Evolutionary conservation across 23 tunicate genomes (phyloP).

Genomic region (Styela clava): DNA sequence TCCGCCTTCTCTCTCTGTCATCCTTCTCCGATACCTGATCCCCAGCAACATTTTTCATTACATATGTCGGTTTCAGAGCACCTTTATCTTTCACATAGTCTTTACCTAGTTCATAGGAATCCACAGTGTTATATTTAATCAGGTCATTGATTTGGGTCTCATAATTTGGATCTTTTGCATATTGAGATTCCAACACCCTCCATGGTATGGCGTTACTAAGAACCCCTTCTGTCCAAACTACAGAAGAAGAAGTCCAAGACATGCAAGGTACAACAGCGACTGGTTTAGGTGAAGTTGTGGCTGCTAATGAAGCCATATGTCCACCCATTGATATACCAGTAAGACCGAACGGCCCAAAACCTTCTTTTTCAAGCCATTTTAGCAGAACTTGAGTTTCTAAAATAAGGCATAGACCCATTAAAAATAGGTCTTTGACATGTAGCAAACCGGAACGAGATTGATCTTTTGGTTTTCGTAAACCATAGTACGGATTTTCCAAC

Average conservation of each 20-base stretch:
- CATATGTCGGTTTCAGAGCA: neutral
- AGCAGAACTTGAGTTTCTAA: conserved; percentile 72
- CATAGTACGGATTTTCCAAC: conserved; percentile 93
- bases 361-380: conserved; percentile 74
- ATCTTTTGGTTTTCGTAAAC: conserved; percentile 72
- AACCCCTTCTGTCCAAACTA: conserved; percentile 94
- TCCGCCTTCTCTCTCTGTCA: conserved; percentile 34
- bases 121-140: conserved; percentile 27
- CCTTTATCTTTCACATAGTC: conserved; percentile 17
- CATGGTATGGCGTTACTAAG: conserved; percentile 77
- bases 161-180: conserved; percentile 38
- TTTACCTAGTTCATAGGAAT: conserved; percentile 56
- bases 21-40: neutral
- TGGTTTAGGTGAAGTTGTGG: conserved; percentile 85
- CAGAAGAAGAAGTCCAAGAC: conserved; percentile 96
- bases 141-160: conserved; percentile 51
- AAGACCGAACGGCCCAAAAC: conserved; percentile 82
- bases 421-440: conserved; percentile 78
- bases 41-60: neutral
- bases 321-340: conserved; percentile 99
- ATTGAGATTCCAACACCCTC: conserved; percentile 65
- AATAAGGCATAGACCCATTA: conserved; percentile 80
- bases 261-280: conserved; percentile 80
- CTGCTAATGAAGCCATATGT: conserved; percentile 94
- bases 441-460: conserved; percentile 72